Evolutionary conservation across 2,797 vertebrate species (phyloP), one percentile per base, ranked within the genome.

Genomic region (Nannoperca australis): DNA sequence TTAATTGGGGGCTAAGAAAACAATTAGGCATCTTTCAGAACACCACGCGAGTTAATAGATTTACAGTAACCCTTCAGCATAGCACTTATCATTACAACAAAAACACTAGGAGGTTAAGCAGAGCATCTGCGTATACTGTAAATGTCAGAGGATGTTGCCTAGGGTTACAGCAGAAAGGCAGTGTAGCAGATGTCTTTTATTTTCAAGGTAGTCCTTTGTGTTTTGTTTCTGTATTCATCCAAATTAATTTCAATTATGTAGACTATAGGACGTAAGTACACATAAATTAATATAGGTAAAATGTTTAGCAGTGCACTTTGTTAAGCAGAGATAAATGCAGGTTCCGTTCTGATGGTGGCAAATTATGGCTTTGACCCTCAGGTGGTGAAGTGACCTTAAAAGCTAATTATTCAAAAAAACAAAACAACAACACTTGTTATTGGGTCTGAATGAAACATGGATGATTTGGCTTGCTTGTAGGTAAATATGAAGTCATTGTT

Each of bases 301-400:
- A 84, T 85, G 70, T 76, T 81, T 42, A 80, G 65, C 49, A 6
- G 67, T 58, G 75, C 71, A 81, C 81, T 77, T 85, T 84, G 56
- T 81, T 82, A 74, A 70, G 74, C 73, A 82, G 88, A 88, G 89
- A 94, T 92, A 90, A 94, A 94, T 82, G 59, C 75, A 71, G 68
- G 50, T 34, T 83, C 44, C 49, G 45, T 71, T 78, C 47, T 62
- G 81, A 79, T 61, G 76, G 62, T 64, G 44, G 79, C 71, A 79
- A 89, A 93, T 91, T 81, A 86, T 60, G 64, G 61, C 74, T 85
- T 65, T 77, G 87, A 89, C 85, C 90, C 92, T 88, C 69, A 54
- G 88, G 92, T 92, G 80, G 55, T 64, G 80, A 73, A 62, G 70
- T 95, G 90, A 94, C 92, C 92, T 95, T 95, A 89, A 91, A 86